phyloP scores from a whole-genome alignment of 2,888 invertebrate species.

The Andrena flavipes region DNA sequence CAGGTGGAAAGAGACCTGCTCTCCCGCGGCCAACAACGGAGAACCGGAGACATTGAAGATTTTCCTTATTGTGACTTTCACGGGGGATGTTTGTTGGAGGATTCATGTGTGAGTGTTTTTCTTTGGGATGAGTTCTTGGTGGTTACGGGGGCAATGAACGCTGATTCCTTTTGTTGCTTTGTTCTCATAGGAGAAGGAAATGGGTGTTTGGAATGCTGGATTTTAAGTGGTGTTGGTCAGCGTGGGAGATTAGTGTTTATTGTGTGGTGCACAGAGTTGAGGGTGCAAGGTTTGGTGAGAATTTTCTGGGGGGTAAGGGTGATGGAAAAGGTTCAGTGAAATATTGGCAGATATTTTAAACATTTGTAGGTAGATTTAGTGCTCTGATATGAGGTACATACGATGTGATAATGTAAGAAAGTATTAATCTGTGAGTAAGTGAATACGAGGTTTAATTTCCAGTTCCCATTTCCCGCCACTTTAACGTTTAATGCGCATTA shows the following conservation, averaged over 20 bases:
- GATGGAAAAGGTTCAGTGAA: too few species aligned
- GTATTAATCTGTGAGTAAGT: neutral
- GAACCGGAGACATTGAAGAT: neutral
- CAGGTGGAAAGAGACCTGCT: neutral
- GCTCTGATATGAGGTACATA: too few species aligned
- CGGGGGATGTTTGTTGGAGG: neutral
- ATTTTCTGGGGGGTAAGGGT: too few species aligned
- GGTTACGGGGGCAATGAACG: neutral
- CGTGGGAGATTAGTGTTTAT: too few species aligned
- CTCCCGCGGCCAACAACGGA: neutral
- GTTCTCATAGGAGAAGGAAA: neutral
- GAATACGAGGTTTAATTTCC: neutral
- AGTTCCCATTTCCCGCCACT: neutral
- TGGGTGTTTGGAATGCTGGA: too few species aligned
- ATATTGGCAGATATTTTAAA: neutral
- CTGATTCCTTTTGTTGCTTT: neutral
- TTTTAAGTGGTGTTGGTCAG: too few species aligned
- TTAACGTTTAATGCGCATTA: neutral
- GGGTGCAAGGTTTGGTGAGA: too few species aligned
- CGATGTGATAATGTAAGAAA: neutral
- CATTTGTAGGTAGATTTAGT: too few species aligned
- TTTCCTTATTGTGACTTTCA: conserved; percentile 29
- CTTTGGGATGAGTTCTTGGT: neutral
- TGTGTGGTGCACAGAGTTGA: too few species aligned
- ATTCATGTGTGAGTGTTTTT: conserved; percentile 7